Base-by-base conservation (phyloP, 2,797 vertebrate genomes). In the Meda fulgida region DNA sequence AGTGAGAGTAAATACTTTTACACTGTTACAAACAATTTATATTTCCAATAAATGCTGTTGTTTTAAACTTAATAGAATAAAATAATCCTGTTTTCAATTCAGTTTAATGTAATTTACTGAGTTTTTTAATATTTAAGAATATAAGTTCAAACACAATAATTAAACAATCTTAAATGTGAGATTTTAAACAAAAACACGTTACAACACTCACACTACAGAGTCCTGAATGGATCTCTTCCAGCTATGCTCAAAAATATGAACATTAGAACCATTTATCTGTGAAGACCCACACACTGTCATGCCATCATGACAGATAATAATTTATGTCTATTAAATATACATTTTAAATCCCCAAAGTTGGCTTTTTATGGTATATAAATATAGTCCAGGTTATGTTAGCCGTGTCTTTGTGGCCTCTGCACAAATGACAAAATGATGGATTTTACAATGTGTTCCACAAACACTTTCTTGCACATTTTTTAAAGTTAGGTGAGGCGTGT, bases 401-500 rank as follows among this genome's bases (percentile, higher is more conserved):
- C 10, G 13, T 72, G 55, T 18, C 69, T 70, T 34, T 70, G 38
- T 60, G 38, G 63, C 23, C 71, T 58, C 79, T 58, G 38, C 43
- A 29, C 36, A 60, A 70, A 67, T 53, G 36, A 55, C 48, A 79
- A 58, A 58, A 70, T 31, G 16, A 66, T 66, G 43, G 40, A 71
- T 85, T 31, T 72, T 72, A 80, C 53, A 29, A 60, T 48, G 38
- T 85, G 84, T 76, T 86, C 67, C 53, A 71, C 77, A 71, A 83
- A 40, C 81, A 48, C 58, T 82, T 76, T 80, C 48, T 78, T 46
- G 53, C 66, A 65, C 40, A 63, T 80, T 78, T 80, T 82, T 75
- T 78, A 66, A 82, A 84, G 69, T 80, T 53, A 87, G 67, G 60
- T 63, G 71, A 81, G 73, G 60, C 75, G 71, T 87, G 80, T 69